Base-by-base conservation (phyloP, 2,888 invertebrate species). In the Sialis lutaria region DNA sequence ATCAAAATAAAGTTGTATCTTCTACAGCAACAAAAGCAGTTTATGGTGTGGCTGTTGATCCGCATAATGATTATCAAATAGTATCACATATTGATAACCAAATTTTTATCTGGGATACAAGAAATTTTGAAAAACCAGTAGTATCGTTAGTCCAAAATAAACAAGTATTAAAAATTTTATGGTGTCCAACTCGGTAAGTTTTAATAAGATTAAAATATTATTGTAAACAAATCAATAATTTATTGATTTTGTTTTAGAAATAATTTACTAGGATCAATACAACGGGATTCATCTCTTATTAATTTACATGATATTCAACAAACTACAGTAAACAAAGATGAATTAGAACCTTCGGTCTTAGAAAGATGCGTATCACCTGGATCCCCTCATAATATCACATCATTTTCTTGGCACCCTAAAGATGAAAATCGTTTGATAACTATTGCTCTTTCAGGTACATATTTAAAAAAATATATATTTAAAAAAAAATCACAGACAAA, bases 291-390 rank as follows among this genome's bases (percentile, higher is more conserved):
- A 40, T 69, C 72, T 40, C 73, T 77, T 9, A 69, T 95, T 31
- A 81, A 83, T 52, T 71, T 95, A 35, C 88, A 89, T 61, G 92
- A 95, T 63, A 82, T 95, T 50, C 86, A 86, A 55, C 79, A 82
- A 58, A 75, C 74, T 50, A 65, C 67, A 43, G 63, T 68, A 42
- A 78, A 77, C 52, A 79, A 79, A 52, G 85, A 86, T 56, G 75
- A 81, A 51, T 77, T 81, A 12, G 87, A 87, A 57, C 80, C 85
- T 1, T 77, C 82, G 34, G 79, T 82, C 42, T 67, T 85, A 33
- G 86, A 86, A 60, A 69, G 86, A 55, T 74, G 75, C 49, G 72
- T 79, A n/a, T 58, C 60, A 33, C 68, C 72, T 44, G 67, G 64
- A 43, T 63, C 63, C 12, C 60, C 63, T 6, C 64, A 65, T 51